A percentile compares a stretch with the other conserved stretches of the same genome.
phyloP scores from a whole-genome alignment of 53 echinoderm and acorn worm species.

The Zoroaster sp. region DNA sequence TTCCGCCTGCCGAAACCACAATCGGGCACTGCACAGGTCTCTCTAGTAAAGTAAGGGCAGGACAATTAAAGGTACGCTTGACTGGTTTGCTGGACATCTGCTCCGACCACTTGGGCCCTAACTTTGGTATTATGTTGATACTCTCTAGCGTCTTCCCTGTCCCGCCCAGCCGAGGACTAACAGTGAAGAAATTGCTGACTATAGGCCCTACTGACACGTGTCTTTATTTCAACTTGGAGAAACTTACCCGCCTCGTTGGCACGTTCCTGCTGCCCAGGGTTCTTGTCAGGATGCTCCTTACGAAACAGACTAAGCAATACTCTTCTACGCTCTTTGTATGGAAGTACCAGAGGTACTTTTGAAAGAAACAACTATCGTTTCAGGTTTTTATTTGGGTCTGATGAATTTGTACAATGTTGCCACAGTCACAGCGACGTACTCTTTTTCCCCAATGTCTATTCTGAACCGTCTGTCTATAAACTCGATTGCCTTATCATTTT shows the following conservation, averaged over 20 bases:
- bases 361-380: neutral
- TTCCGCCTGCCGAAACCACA: conserved; percentile 66
- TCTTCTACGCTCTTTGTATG: conserved; percentile 43
- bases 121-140: neutral
- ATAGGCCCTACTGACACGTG: neutral
- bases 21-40: conserved; percentile 39
- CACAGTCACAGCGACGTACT: conserved; percentile 26
- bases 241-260: conserved; percentile 63
- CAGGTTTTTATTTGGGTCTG: neutral
- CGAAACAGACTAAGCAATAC: conserved; percentile 50
- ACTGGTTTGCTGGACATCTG: neutral
- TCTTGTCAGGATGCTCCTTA: conserved; percentile 80
- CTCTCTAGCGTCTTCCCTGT: conserved; percentile 7
- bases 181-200: neutral
- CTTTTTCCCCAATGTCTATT: conserved; percentile 42
- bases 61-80: neutral
- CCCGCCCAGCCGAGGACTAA: conserved; percentile 15
- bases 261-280: conserved; percentile 50
- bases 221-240: conserved; percentile 47
- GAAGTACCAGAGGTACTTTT: neutral
- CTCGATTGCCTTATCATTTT: neutral
- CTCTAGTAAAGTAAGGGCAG: neutral
- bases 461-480: neutral
- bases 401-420: conserved; percentile 42
- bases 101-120: neutral